phyloP scores from a whole-genome alignment of 2,113 vertebrate species.

The Lasiurus cinereus region DNA sequence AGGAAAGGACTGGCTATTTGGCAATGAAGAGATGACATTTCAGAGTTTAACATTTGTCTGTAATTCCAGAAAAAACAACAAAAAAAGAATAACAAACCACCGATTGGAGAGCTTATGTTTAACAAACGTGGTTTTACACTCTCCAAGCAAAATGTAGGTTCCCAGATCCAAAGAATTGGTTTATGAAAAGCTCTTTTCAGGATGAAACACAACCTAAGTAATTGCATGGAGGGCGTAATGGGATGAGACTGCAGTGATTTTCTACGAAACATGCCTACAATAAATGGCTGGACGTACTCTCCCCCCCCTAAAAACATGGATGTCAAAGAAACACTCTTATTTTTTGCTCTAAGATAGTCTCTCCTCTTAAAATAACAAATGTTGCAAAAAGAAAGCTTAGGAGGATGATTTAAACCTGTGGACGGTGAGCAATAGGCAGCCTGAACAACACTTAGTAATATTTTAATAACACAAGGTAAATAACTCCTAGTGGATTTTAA shows the following conservation, averaged over 20 bases:
- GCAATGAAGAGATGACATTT: slow-evolving; percentile 64
- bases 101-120: slow-evolving; percentile 37
- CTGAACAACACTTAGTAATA: neutral
- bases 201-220: slow-evolving; percentile 67
- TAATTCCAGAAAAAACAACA: slow-evolving; percentile 28
- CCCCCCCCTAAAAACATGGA: neutral
- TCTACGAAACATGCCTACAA: slow-evolving; percentile 50
- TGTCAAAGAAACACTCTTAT: neutral
- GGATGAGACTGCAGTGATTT: slow-evolving; percentile 49
- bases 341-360: slow-evolving; percentile 25
- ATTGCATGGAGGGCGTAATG: slow-evolving; percentile 56
- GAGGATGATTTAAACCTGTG: neutral
- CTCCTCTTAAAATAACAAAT: slow-evolving; percentile 1
- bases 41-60: slow-evolving; percentile 59
- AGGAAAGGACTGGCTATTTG: slow-evolving; percentile 56
- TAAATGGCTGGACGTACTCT: slow-evolving; percentile 37
- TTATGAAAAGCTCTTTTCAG: slow-evolving; percentile 68
- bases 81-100: neutral
- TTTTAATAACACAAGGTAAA: slow-evolving; percentile 20
- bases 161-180: slow-evolving; percentile 12
- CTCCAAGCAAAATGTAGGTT: slow-evolving; percentile 52
- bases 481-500: neutral
- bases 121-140: slow-evolving; percentile 46
- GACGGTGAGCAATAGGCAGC: neutral
- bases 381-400: slow-evolving; percentile 40